Percentiles rank a stretch among this genome's conserved stretches.
Conservation (phyloP, 2,797 vertebrate species). For the Falco novaeseelandiae region DNA sequence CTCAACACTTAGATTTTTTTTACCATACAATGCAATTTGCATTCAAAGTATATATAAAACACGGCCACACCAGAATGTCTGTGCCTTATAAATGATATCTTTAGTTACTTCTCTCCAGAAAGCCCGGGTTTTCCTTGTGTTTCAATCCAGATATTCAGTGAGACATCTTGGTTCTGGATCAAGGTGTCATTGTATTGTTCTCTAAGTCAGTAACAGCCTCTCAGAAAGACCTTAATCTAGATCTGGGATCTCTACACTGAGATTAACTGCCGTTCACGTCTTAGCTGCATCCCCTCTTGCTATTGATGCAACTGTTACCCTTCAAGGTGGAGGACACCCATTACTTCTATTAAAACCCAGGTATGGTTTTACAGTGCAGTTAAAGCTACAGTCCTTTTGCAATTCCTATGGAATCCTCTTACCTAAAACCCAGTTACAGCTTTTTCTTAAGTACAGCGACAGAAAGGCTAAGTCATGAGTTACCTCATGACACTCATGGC, state of each 20-base stretch:
- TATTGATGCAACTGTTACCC: accelerated
- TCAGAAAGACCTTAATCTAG: neutral
- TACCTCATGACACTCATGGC: accelerated
- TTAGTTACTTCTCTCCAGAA: neutral
- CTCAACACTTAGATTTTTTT: neutral
- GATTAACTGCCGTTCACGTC: neutral
- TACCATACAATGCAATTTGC: neutral
- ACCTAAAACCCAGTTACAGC: accelerated
- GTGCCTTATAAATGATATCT: neutral
- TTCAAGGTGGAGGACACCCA: neutral
- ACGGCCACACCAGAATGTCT: neutral
- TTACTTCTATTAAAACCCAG: neutral
- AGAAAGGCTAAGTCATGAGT: neutral
- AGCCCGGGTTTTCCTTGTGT: neutral
- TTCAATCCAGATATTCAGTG: neutral
- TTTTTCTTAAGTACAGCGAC: neutral
- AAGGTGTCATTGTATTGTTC: neutral
- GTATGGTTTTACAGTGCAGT: neutral
- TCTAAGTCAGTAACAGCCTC: neutral
- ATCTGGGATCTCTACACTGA: neutral
- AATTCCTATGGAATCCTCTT: neutral
- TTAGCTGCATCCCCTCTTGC: neutral
- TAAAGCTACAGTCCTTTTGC: neutral
- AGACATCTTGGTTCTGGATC: neutral
- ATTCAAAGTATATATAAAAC: neutral